These are phyloP conservation scores for Sylvietta virens DNA, from an alignment of 2,113 vertebrate genomes.

Conservation along the genomic window DNA sequence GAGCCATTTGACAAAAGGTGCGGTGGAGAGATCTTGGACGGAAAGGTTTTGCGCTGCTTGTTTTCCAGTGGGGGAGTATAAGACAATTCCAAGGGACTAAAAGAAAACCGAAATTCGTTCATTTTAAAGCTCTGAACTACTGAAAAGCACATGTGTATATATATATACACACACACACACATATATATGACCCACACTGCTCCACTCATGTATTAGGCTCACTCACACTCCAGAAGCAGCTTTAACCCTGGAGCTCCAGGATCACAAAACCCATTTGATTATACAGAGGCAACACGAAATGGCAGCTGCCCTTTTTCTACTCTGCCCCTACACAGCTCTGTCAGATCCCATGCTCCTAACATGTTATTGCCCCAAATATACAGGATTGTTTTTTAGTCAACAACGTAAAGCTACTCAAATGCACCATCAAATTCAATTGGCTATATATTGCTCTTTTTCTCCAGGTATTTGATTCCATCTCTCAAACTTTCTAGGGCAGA, in stretches of 20 bases:
- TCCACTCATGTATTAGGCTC: not conserved
- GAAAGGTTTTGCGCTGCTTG: constrained; percentile 88
- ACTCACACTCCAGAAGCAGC: not conserved
- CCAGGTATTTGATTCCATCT: not conserved
- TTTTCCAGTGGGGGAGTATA: constrained; percentile 87
- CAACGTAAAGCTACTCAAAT: not conserved
- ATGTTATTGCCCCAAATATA: not conserved
- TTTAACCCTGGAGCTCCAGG: not conserved
- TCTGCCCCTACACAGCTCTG: not conserved
- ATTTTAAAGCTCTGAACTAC: not conserved
- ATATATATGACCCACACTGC: not conserved
- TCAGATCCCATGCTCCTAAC: not conserved
- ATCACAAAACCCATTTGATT: not conserved
- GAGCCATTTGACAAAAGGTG: constrained; percentile 67
- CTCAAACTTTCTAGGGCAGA: not conserved
- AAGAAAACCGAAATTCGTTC: not conserved
- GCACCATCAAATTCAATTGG: not conserved
- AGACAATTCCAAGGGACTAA: constrained; percentile 88
- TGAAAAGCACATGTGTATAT: not conserved
- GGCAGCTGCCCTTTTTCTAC: not conserved
- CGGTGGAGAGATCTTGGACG: constrained; percentile 79
- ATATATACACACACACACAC: not conserved
- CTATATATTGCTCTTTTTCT: not conserved
- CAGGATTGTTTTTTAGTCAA: not conserved
- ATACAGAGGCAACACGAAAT: not conserved